Evolutionary conservation across 2,797 vertebrate genomes (phyloP).

Genomic region (Pangasius larnaudii): DNA sequence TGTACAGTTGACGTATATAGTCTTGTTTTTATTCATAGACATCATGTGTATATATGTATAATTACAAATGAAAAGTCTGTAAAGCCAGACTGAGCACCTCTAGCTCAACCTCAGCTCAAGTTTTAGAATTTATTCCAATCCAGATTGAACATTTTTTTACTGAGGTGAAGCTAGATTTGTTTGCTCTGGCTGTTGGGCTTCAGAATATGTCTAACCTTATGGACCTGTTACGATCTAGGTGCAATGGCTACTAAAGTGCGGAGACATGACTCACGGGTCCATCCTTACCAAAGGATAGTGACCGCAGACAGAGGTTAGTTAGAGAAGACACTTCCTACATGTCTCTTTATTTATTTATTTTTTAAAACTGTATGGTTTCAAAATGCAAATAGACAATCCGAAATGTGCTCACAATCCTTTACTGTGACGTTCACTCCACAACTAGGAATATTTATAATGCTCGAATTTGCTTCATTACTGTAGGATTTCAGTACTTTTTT

Average conservation of each 20-base stretch:
- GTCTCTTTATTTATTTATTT: conserved; percentile 59
- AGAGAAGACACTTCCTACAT: conserved; percentile 77
- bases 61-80: conserved; percentile 56
- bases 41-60: not conserved
- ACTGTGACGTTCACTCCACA: not conserved
- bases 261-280: conserved; percentile 99
- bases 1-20: not conserved
- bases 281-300: conserved; percentile 99
- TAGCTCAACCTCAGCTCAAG: not conserved
- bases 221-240: conserved; percentile 97
- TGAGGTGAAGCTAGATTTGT: not conserved
- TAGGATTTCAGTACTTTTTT: not conserved
- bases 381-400: not conserved
- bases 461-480: not conserved
- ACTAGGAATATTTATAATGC: not conserved
- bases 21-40: not conserved
- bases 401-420: not conserved
- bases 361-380: not conserved
- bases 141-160: accelerated
- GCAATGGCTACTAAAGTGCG: conserved; percentile 99
- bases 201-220: conserved; percentile 90
- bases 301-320: conserved; percentile 99
- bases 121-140: not conserved
- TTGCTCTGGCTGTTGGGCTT: conserved; percentile 36
- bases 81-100: conserved; percentile 63